Evolutionary conservation across 2,113 vertebrate species (phyloP), one percentile per base, ranked within the genome.

Genomic region (Chelonoidis abingdonii): DNA sequence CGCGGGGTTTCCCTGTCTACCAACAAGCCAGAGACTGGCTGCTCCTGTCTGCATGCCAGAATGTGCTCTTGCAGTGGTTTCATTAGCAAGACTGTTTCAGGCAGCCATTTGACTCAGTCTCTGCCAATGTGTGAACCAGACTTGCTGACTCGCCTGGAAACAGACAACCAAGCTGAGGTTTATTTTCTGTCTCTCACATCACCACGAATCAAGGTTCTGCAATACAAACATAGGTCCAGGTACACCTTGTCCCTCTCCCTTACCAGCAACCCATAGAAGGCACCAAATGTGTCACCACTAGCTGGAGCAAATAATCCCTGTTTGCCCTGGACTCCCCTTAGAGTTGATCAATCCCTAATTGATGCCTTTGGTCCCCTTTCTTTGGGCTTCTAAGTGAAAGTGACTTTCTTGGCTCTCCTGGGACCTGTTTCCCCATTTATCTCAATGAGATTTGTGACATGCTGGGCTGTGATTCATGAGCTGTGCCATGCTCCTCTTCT

Each of bases 391-490:
- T 97, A 98, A 98, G 10, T 81, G 65, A 88, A 97, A 96, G 90
- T 89, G 97, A 97, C 94, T 89, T 21, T 16, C 19, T 44, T 2
- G 47, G 52, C 6, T 5, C 92, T 80, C 91, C 87, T 3, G 24
- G 90, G 86, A 91, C 90, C 76, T 44, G n/a, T 10, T 5, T 87
- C 75, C 93, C 95, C 97, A 98, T 98, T 97, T 97, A 95, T 98
- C 97, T 97, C 97, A 93, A 98, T 98, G 95, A 97, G 94, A 8
- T n/a, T 0, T 0, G 59, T 94, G 97, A 95, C 97, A 97, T 10
- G 35, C 4, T 1, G 1, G 96, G 95, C 84, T 59, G 92, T 97
- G 97, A 98, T 97, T 93, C 96, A 97, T 97, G 96, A 95, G 96
- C 21, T 84, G 1, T 31, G 95, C 38, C 92, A 83, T 82, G 13